Evolutionary conservation across 2,113 vertebrate species (phyloP), one percentile per base, ranked within the genome.

Genomic region (Oreochromis spilurus): DNA sequence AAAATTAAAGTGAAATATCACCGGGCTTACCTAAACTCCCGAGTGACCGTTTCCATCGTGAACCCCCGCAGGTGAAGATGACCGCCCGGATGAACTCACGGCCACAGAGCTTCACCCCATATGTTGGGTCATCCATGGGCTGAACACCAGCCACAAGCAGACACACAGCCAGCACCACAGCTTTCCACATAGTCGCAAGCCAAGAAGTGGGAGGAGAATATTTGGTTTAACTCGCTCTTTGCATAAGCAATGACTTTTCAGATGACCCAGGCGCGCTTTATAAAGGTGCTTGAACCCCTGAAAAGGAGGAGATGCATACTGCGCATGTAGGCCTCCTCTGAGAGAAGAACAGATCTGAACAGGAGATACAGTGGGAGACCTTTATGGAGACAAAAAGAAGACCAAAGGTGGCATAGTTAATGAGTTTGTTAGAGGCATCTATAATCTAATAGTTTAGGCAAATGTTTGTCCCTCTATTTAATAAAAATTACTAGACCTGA

Each of bases 11-110:
- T 50, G 43, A 16, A 14, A 19, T 2, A 7, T 13, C 24, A 40
- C 58, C 6, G 3, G 70, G 87, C 95, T 94, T 84, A 96, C 97
- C 96, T 94, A 93, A 19, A 80, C 87, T 92, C 54, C 53, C 87
- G 48, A 94, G 91, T 11, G 94, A 94, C 10, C 97, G 93, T 82
- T 87, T 97, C 98, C 97, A 98, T 5, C 97, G 94, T 7, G 97
- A 97, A 7, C 97, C 96, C 45, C 97, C 97, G 0, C 98, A 98
- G 79, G 97, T 97, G 82, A 97, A 98, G 93, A 98, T 97, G 90
- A 97, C 97, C 0, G 97, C 97, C 1, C 97, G 96, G 92, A 98
- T 97, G 93, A 98, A 98, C 83, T 98, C 97, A 0, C 97, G 94
- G 16, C 97, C 97, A 2, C 98, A 98, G 2, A 98, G 95, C 89